Evolutionary conservation across 2,113 vertebrate species (phyloP).

Genomic region (Shinisaurus crocodilurus): DNA sequence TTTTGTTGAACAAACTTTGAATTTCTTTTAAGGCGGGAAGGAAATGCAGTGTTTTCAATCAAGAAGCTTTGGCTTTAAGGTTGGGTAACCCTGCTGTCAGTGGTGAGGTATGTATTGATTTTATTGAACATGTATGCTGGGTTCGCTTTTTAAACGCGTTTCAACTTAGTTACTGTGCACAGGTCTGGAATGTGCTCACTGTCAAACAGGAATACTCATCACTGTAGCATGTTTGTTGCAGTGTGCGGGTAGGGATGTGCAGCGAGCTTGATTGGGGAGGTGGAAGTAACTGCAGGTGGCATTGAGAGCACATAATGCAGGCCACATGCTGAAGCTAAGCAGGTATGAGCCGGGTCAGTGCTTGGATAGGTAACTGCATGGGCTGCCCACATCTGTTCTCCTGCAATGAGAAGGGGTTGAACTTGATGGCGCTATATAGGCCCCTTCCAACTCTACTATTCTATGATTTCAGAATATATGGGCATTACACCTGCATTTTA

Average conservation of each 20-base stretch:
- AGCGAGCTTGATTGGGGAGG: too few relatives aligned
- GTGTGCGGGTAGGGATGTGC: background rate
- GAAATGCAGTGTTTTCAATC: slow-evolving; percentile 56
- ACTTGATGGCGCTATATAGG: too few relatives aligned
- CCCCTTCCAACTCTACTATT: too few relatives aligned
- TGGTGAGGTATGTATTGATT: slow-evolving; percentile 72
- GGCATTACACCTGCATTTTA: too few relatives aligned
- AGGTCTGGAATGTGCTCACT: slow-evolving; percentile 56
- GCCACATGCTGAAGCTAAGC: too few relatives aligned
- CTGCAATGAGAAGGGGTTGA: too few relatives aligned
- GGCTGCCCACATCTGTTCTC: too few relatives aligned
- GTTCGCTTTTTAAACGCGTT: slow-evolving; percentile 38
- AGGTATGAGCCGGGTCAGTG: too few relatives aligned
- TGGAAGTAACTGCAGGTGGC: too few relatives aligned
- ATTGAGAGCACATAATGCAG: too few relatives aligned
- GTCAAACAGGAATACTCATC: slow-evolving; percentile 10
- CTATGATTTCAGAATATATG: too few relatives aligned
- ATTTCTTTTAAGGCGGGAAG: slow-evolving; percentile 60
- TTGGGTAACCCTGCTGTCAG: slow-evolving; percentile 48
- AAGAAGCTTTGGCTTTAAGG: slow-evolving; percentile 60
- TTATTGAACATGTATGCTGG: slow-evolving; percentile 63
- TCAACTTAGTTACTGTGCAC: slow-evolving; percentile 50
- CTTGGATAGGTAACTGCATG: too few relatives aligned
- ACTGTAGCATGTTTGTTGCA: slow-evolving; percentile 42
- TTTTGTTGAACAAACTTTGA: slow-evolving; percentile 45